Base-by-base conservation (phyloP, 2,888 invertebrate species). In the Eubasilissa splendida region DNA sequence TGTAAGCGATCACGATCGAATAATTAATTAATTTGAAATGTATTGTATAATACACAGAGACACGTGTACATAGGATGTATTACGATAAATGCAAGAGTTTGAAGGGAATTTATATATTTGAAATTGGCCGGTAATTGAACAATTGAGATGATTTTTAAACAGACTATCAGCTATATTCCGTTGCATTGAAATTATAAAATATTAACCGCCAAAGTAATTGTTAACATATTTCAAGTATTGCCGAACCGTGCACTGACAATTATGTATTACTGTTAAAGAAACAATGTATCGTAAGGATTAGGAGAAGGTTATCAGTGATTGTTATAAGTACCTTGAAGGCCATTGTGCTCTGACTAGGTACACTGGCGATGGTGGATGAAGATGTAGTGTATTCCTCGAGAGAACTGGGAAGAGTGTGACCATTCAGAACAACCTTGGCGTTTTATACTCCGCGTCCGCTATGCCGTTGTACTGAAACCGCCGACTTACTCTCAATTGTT, bases 281-380 rank as follows among this genome's bases (percentile, higher is more conserved):
- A 42, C 42, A 42, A 42, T 42, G 42, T 42, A 42, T 42, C 42
- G 42, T 42, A 4, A 42, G 42, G 42, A 7, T 42, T 0, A 42
- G 42, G 42, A 42, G 42, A 5, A 42, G 42, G 42, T 42, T 42
- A 42, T 42, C 22, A 12, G 31, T 12, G 3, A 8, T 33, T 7
- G 11, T 63, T 68, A 68, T 56, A 54, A 73, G 31, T 73, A 73
- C 71, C 71, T 73, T 73, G 71, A 73, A 73, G 56, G 56, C 71
- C 71, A 73, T 73, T 12, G 54, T 53, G 33, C 14, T 73, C 12
- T 33, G 14, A 58, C 71, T 73, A 33, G 56, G 63, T 63, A 63
- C 63, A n/a, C 63, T 31, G 63, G 31, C 33, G 31, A 54, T 12
- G 71, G 22, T 12, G 5, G 33, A 12, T 52, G 50, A 68, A 58